Evolutionary conservation across 2,113 vertebrate species (phyloP).

Genomic region (Ochotona princeps): DNA sequence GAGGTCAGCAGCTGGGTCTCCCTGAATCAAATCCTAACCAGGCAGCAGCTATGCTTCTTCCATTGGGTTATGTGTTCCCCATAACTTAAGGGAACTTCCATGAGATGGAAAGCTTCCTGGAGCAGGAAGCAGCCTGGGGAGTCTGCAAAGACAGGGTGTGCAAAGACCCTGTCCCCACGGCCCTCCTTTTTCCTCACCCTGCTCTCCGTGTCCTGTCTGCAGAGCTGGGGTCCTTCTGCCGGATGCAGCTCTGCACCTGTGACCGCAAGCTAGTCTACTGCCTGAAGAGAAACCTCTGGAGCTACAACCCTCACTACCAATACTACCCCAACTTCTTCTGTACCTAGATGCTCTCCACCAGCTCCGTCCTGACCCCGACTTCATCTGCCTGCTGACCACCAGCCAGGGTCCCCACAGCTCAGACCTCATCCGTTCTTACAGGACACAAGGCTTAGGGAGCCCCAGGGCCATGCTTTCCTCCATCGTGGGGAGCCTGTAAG

Average conservation of each 20-base stretch:
- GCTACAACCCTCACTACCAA: constrained; percentile 36
- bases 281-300: constrained; percentile 66
- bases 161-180: rapidly evolving
- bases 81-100: not conserved
- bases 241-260: constrained; percentile 37
- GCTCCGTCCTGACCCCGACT: not conserved
- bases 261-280: constrained; percentile 70
- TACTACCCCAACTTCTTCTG: constrained; percentile 59
- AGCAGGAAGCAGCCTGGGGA: not conserved
- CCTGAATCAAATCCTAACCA: not conserved
- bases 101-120: not conserved
- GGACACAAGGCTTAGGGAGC: not conserved
- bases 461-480: rapidly evolving
- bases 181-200: not conserved
- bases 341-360: not conserved
- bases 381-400: not conserved
- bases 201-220: not conserved
- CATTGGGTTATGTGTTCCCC: not conserved
- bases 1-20: not conserved
- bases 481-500: not conserved
- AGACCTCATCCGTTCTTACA: not conserved
- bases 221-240: not conserved
- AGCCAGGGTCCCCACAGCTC: rapidly evolving
- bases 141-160: not conserved
- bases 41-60: not conserved